These are phyloP conservation scores for Phalacrocorax pelagicus DNA, from an alignment of 2,113 vertebrate species.

Conservation along the genomic window DNA sequence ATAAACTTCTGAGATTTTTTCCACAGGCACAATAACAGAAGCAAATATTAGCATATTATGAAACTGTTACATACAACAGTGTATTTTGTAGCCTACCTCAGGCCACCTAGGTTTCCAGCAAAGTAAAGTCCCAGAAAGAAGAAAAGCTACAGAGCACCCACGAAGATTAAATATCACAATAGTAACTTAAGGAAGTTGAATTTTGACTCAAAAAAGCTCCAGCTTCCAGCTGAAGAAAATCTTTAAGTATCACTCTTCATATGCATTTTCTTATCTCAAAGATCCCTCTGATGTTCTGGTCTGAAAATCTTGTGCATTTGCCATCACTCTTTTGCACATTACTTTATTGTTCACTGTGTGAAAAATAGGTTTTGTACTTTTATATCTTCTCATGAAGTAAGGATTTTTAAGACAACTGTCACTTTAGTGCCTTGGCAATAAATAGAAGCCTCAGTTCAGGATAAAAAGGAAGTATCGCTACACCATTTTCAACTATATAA, in stretches of 20 bases:
- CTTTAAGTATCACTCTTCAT: background rate
- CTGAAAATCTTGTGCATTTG: background rate
- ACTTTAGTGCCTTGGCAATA: background rate
- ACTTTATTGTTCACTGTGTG: background rate
- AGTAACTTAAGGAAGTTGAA: background rate
- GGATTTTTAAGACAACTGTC: background rate
- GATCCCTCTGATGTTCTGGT: background rate
- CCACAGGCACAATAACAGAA: background rate
- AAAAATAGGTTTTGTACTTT: background rate
- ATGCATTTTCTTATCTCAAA: background rate
- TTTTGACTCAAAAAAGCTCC: background rate
- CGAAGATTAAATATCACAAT: background rate
- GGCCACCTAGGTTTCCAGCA: background rate
- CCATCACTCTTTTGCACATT: background rate
- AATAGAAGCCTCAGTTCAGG: background rate
- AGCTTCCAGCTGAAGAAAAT: background rate
- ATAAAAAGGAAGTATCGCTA: background rate
- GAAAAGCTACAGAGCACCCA: background rate
- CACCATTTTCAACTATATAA: background rate
- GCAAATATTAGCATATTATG: background rate
- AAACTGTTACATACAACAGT: background rate
- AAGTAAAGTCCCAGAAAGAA: background rate
- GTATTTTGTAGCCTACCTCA: background rate
- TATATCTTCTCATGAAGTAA: background rate
- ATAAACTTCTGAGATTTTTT: background rate